Evolutionary conservation across 1,140 invertebrate species (phyloP), one percentile per base, ranked within the genome.

Genomic region (Panagrolaimus sp.): DNA sequence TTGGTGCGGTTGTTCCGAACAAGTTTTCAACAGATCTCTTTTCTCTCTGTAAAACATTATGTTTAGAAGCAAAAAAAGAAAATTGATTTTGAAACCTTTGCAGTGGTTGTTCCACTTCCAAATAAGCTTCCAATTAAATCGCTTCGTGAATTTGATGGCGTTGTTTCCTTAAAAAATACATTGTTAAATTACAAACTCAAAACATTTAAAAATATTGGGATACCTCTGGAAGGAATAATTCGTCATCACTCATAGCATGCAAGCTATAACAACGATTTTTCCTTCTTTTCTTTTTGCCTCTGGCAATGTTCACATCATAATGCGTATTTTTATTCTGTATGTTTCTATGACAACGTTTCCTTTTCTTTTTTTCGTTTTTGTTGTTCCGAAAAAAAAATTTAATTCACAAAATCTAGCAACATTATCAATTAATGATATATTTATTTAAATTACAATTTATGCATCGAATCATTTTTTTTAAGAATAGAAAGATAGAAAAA

Each of bases 171-270:
- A 48, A 21, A 28, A 14, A 58, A 21, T 58, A 21, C 48, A 52
- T 58, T 26, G 52, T 58, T 58, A 58, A 26, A 26, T 58, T n/a
- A 58, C 14, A 21, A 52, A 21, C 8, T 21, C 7, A 52, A 52
- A 26, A 28, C 15, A 21, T 58, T 28, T 26, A 21, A 21, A 21
- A 58, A 4, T n/a, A 21, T 28, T 58, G 32, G 7, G 32, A 38
- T 58, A 58, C 52, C 52, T 58, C 52, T 21, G 52, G 52, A 17
- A 58, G 52, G 21, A 58, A 58, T n/a, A 58, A 58, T 21, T 58
- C 52, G 28, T 58, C 52, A 28, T 58, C 52, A 28, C 52, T 58
- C 52, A 58, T 58, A 38, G 32, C 32, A 4, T 38, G 7, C 2
- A 38, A 38, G 32, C n/a, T n/a, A n/a, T n/a, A n/a, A n/a, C n/a